Evolutionary conservation across 2,797 vertebrate species (phyloP), one percentile per base, ranked within the genome.

Genomic region (Okamejei kenojei): DNA sequence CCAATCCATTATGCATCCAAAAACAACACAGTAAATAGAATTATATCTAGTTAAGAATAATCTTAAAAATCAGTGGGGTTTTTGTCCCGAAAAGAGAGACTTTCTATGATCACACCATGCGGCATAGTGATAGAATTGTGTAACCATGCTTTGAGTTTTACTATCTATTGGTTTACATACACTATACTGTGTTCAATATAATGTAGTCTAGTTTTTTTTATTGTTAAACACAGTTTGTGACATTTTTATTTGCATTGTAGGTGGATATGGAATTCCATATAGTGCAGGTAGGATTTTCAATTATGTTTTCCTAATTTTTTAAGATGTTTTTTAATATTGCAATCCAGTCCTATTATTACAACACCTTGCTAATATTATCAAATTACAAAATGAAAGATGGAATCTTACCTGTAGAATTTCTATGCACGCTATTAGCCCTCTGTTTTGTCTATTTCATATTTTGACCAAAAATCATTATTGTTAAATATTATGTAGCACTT

Each of bases 231-330:
- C 8, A 29, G 29, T 54, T 65, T 32, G 68, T n/a, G 26, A 91
- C n/a, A 45, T 54, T 91, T 23, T 74, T 91, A 26, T 91, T 65
- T 91, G 26, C 29, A 35, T 74, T 91, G 71, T 21, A 91, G 90
- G 90, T 91, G 90, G 90, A 26, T 91, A 91, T 91, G 90, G 90
- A 1, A 91, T 91, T n/a, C 90, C 90, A 45, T 74, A 91, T 38
- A 74, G 35, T 54, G 68, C 90, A 29, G 90, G 90, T 91, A 38
- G 10, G 90, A 74, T 26, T 29, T 74, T 45, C 74, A 23, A 38
- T 45, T 26, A 26, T 73, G 3, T 26, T 91, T 91, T 74, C 73
- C 38, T 29, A 9, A 74, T 74, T 7, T 54, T 61, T 10, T 74
- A 54, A 91, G 4, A 6, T 32, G 21, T 38, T 73, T 54, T 91